Conservation (phyloP, 2,888 invertebrate genomes). For the Hipparchia semele region DNA sequence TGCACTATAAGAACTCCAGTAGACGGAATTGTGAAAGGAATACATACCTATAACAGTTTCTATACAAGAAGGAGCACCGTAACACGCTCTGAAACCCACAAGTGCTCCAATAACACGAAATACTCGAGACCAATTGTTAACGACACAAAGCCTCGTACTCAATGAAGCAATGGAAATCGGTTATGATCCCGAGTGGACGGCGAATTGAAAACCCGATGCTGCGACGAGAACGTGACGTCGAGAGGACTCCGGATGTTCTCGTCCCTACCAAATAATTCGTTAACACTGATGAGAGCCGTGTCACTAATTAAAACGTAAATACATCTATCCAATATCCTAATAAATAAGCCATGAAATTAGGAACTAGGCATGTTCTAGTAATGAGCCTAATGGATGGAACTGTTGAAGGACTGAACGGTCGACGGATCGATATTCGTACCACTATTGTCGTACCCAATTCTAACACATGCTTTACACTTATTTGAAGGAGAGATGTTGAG, state of each 20-base stretch:
- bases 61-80: neutral
- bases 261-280: no score
- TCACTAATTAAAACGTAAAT: no score
- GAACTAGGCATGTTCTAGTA: no score
- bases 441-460: no score
- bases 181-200: conserved; percentile 26
- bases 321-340: no score
- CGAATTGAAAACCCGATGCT: conserved; percentile 14
- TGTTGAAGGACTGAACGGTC: no score
- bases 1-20: neutral
- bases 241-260: neutral
- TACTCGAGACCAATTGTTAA: conserved; percentile 21
- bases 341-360: no score
- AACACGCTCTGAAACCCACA: neutral
- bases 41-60: neutral
- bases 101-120: conserved; percentile 20
- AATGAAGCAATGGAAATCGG: conserved; percentile 24
- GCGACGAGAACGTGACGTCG: conserved; percentile 7
- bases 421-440: no score
- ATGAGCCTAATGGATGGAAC: no score
- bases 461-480: no score
- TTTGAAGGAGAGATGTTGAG: no score
- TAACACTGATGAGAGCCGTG: no score
- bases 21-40: neutral
- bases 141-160: conserved; percentile 22